Conservation (phyloP, 2,888 invertebrate genomes). For the Hesperia comma region DNA sequence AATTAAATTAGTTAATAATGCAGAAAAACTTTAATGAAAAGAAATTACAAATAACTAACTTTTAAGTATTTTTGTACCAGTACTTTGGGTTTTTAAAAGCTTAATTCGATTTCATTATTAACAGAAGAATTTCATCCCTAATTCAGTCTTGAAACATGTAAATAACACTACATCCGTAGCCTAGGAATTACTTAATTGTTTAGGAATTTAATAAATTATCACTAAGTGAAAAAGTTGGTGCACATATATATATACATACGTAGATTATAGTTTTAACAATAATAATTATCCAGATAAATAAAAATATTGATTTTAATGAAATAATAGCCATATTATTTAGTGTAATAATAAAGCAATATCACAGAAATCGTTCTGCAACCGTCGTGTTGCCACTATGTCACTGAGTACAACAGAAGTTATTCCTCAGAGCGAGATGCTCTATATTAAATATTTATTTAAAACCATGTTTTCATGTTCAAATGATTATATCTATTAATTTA, state of each 20-base stretch:
- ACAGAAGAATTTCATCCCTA: not conserved
- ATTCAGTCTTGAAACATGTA: constrained; percentile 13
- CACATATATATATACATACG: constrained; percentile 36
- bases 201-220: constrained; percentile 39
- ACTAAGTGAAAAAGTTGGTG: constrained; percentile 50
- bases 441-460: constrained; percentile 22
- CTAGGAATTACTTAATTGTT: constrained; percentile 44
- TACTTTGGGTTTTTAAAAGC: not conserved
- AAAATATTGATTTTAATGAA: constrained; percentile 40
- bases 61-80: constrained; percentile 13
- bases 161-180: constrained; percentile 26
- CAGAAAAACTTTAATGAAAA: not conserved
- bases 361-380: constrained; percentile 44
- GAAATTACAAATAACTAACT: not conserved
- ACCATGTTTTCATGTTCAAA: not conserved
- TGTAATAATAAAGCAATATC: constrained; percentile 45
- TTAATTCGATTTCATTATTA: not conserved
- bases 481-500: not conserved
- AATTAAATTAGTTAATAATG: not conserved
- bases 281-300: constrained; percentile 16
- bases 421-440: constrained; percentile 16
- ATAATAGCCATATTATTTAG: constrained; percentile 71
- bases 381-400: constrained; percentile 36
- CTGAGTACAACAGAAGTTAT: constrained; percentile 30
- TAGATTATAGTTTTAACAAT: constrained; percentile 24